Percentiles rank a stretch among this genome's conserved stretches.
phyloP scores from a whole-genome alignment of 2,797 vertebrate species.

The Chloroceryle inda region DNA sequence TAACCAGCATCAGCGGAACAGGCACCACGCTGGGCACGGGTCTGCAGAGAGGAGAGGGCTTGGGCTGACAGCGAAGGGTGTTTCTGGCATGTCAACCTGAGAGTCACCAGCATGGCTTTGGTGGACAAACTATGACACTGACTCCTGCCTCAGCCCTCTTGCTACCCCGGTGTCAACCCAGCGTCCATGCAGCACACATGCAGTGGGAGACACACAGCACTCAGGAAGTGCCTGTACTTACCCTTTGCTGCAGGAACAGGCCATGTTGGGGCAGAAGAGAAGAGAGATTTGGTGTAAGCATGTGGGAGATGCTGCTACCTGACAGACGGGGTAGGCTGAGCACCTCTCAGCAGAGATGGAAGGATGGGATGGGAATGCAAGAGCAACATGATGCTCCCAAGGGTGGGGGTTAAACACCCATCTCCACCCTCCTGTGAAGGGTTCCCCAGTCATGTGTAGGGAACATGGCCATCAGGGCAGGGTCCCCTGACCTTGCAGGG shows the following conservation, averaged over 20 bases:
- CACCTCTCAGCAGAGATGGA: neutral
- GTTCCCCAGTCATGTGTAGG: neutral
- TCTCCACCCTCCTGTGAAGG: accelerated
- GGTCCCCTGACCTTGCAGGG: neutral
- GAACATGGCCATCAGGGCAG: accelerated
- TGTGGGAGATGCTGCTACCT: neutral
- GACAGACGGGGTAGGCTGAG: neutral
- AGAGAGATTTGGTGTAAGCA: constrained; percentile 1
- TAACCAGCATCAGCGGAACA: neutral
- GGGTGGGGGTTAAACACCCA: neutral
- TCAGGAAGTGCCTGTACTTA: constrained; percentile 12
- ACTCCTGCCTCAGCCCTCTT: neutral
- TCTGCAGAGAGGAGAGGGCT: neutral
- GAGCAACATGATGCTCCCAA: neutral
- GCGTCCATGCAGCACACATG: neutral
- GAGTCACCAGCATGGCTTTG: neutral
- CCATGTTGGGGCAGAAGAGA: neutral
- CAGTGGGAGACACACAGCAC: neutral
- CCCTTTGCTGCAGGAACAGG: constrained; percentile 66
- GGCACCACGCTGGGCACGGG: neutral
- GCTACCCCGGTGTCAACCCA: neutral
- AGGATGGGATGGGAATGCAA: neutral
- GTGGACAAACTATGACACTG: neutral
- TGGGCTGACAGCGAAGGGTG: neutral
- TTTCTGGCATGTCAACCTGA: neutral